These are phyloP conservation scores for Sceloporus undulatus DNA, from an alignment of 2,113 vertebrate species.

Conservation along the genomic window DNA sequence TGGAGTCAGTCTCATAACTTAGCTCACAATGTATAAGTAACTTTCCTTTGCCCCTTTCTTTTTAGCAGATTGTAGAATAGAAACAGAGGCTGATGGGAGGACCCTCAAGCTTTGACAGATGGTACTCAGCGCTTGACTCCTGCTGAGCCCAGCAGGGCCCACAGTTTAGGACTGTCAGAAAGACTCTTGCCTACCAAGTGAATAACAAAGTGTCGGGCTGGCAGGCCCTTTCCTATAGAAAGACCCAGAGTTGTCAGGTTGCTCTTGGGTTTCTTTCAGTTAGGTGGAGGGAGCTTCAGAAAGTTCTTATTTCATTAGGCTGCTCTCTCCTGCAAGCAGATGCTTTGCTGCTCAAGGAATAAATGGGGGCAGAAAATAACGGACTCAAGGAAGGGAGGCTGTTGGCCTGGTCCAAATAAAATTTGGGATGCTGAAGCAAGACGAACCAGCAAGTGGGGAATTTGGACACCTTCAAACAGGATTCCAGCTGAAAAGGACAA, in stretches of 20 bases:
- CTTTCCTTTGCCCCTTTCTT: constrained; percentile 63
- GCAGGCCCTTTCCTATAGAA: constrained; percentile 91
- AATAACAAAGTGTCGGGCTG: constrained; percentile 92
- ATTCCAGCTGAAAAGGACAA: constrained; percentile 51
- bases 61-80: constrained; percentile 71
- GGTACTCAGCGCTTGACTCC: constrained; percentile 93
- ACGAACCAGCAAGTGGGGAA: constrained; percentile 4
- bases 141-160: constrained; percentile 95
- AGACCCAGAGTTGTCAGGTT: constrained; percentile 82
- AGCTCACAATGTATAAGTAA: constrained; percentile 60
- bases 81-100: constrained; percentile 40
- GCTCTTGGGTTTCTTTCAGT: constrained; percentile 62
- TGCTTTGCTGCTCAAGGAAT: constrained; percentile 63
- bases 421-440: constrained; percentile 42
- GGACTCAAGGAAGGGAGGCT: constrained; percentile 54
- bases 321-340: constrained; percentile 47
- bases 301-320: constrained; percentile 62
- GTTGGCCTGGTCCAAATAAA: constrained; percentile 60
- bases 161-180: constrained; percentile 97
- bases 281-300: constrained; percentile 54
- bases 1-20: constrained; percentile 64
- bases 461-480: constrained; percentile 54
- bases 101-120: constrained; percentile 94
- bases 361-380: constrained; percentile 59
- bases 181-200: constrained; percentile 94